Evolutionary conservation across 2,888 invertebrate genomes (phyloP).

Genomic region (Podotricha telesiphe): DNA sequence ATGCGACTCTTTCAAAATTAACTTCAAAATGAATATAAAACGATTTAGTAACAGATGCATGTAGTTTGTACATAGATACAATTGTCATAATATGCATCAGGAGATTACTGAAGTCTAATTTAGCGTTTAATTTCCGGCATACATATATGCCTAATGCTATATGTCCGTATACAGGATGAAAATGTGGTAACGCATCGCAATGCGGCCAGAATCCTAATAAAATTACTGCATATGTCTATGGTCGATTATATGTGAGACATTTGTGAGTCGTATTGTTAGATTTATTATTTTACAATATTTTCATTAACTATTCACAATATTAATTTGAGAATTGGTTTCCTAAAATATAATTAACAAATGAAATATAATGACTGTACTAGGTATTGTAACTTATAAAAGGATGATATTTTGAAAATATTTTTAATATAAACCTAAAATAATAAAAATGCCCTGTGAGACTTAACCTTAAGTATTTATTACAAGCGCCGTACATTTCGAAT

Average conservation of each 20-base stretch:
- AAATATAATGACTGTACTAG: too few species aligned
- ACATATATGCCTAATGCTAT: constrained; percentile 31
- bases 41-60: constrained; percentile 15
- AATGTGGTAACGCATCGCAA: constrained; percentile 41
- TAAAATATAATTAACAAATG: too few species aligned
- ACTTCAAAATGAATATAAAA: too few species aligned
- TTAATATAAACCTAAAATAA: too few species aligned
- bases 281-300: neutral
- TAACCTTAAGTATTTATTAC: too few species aligned
- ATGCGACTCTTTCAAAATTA: too few species aligned
- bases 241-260: constrained; percentile 19
- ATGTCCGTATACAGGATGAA: constrained; percentile 25
- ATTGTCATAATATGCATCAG: constrained; percentile 33
- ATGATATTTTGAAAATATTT: too few species aligned
- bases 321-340: too few species aligned
- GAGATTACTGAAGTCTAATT: constrained; percentile 53
- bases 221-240: constrained; percentile 31
- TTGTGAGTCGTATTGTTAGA: constrained; percentile 5
- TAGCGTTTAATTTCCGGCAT: constrained; percentile 56
- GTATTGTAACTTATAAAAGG: too few species aligned
- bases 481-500: too few species aligned
- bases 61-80: constrained; percentile 10
- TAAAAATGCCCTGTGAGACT: too few species aligned
- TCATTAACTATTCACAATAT: too few species aligned
- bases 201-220: constrained; percentile 41